Evolutionary conservation across 2,113 vertebrate genomes (phyloP).

Genomic region (Callaeas wilsoni): DNA sequence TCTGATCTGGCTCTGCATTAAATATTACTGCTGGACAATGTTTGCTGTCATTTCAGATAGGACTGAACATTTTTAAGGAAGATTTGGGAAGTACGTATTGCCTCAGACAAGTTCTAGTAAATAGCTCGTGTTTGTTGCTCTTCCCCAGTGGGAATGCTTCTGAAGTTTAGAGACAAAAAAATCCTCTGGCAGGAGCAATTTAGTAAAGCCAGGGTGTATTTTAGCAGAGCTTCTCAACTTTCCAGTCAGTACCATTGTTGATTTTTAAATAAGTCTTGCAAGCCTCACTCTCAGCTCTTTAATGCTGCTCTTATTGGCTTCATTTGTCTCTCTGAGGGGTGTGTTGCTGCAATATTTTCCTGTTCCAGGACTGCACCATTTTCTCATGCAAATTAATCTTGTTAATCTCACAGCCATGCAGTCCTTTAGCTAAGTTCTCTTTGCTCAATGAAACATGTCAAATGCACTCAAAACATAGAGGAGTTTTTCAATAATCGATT

Average conservation of each 20-base stretch:
- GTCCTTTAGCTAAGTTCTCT: neutral
- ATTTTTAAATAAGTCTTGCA: slow-evolving; percentile 6
- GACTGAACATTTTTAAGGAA: neutral
- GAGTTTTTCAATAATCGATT: neutral
- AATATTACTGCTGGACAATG: neutral
- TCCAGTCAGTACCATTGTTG: neutral
- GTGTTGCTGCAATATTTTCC: neutral
- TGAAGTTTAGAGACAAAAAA: neutral
- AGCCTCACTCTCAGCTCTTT: neutral
- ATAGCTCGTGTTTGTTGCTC: neutral
- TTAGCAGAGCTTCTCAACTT: neutral
- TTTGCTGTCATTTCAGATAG: slow-evolving; percentile 24
- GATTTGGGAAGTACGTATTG: neutral
- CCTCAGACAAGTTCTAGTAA: neutral
- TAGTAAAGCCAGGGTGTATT: neutral
- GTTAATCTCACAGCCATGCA: neutral
- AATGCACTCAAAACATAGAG: neutral
- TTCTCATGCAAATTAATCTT: slow-evolving; percentile 6
- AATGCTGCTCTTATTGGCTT: neutral
- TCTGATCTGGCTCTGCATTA: neutral
- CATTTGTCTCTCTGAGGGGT: neutral
- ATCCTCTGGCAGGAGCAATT: neutral
- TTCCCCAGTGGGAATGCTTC: neutral
- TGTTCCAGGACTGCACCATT: neutral
- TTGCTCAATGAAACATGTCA: neutral